Base-by-base conservation (phyloP, 2,797 vertebrate species). In the Nyctibius grandis region DNA sequence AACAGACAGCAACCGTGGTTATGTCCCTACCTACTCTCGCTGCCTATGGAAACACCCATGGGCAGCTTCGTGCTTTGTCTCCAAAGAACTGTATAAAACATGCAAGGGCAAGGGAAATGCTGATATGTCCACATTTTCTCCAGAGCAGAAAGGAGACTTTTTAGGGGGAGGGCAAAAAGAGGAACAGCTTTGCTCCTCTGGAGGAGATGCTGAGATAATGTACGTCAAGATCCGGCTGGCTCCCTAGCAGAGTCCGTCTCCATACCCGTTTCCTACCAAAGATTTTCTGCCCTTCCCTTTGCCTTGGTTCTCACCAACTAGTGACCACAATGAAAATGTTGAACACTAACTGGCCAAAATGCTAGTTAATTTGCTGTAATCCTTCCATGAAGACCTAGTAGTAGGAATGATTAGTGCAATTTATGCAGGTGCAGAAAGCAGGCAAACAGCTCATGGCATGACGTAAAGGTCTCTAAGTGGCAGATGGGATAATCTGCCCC, bases 1-100 rank as follows among this genome's bases (percentile, higher is more conserved):
- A 34, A 94, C 42, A 97, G 94, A 97, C 38, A 67, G 45, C 44
- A 77, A 4, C n/a, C 2, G 0, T 50, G 50, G 75, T 94, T 28
- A 85, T 2, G 26, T 29, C 76, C 56, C 47, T 67, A 6, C 59
- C 45, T 75, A 20, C 28, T 31, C n/a, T 40, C 0, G 0, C 59
- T 68, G 61, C 33, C 70, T 28, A 1, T 0, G 33, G n/a, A n/a
- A 53, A 60, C 51, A 45, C 26, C 34, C 68, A 4, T 0, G 21
- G 67, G 59, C 54, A 94, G n/a, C 68, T 56, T 18, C 8, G 25
- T 1, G 51, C 70, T 48, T 42, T 33, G 5, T 38, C 33, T 34
- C 26, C 38, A 13, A 7, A 40, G 16, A 74, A n/a, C 26, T 48
- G 33, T 7, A 51, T 84, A 18, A 67, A 74, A 34, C 3, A 14